Base-by-base conservation (phyloP, 2,797 vertebrate species). In the Megalops cyprinoides region DNA sequence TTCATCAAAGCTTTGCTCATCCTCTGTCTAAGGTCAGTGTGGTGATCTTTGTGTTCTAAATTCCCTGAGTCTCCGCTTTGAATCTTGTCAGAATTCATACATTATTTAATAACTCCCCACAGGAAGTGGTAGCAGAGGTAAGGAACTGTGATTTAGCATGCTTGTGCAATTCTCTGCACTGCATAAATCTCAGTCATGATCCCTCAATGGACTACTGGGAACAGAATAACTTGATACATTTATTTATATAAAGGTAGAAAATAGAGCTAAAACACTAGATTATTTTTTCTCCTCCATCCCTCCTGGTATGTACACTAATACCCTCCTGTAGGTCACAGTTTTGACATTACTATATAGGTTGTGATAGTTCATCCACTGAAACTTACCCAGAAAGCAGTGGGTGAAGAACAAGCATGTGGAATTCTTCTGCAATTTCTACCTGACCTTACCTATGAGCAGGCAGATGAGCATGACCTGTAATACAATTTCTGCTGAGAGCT, bases 31-130 rank as follows among this genome's bases (percentile, higher is more conserved):
- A 62, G 34, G 28, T 65, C 15, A 18, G 12, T 5, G 31, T 65
- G 18, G 14, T 37, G 62, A 65, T 65, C 51, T 8, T 14, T 9
- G 15, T 14, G 51, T 15, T 53, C 62, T 65, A 65, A 60, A 60
- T 37, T 34, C 1, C 25, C 15, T 18, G 14, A 20, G 20, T 44
- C 60, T 65, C 18, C 71, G 67, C 67, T 44, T 71, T 23, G 39
- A 44, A 20, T 71, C 39, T 71, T 42, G 37, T 71, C 67, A 71
- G 67, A 9, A 71, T 71, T 42, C 39, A 42, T 71, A 39, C 39
- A 44, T 71, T 71, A 71, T 71, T 71, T 71, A 71, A 44, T 42
- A 71, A 65, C 62, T 37, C n/a, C 55, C 55, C 55, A 58, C 55
- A n/a, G 55, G 55, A 4, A 25, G 25, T 25, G 31, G 12, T 8